A percentile compares a stretch with the other conserved stretches of the same genome.
phyloP scores from a whole-genome alignment of 2,113 vertebrate genomes.

The Triplophysa dalaica region DNA sequence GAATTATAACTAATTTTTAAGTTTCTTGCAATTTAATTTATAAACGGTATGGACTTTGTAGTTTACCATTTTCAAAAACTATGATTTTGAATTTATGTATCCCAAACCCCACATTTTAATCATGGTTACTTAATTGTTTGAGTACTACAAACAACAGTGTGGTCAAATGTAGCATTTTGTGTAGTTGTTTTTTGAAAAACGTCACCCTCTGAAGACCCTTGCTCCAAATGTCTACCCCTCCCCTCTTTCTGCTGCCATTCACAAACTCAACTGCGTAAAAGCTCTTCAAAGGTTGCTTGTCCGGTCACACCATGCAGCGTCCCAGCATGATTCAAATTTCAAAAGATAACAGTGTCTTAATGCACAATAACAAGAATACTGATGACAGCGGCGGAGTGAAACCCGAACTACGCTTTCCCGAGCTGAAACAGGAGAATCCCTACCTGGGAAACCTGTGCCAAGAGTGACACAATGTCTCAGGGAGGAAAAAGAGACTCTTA shows the following conservation, averaged over 20 bases:
- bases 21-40: too few relatives aligned
- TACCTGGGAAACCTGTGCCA: constrained; percentile 30
- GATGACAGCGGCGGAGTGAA: constrained; percentile 48
- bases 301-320: constrained; percentile 6
- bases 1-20: too few relatives aligned
- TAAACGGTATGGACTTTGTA: too few relatives aligned
- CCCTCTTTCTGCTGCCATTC: background rate
- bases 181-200: background rate
- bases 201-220: background rate
- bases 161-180: background rate
- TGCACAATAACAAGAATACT: constrained; percentile 45
- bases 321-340: constrained; percentile 60
- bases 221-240: background rate
- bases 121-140: too few relatives aligned
- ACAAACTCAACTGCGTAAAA: background rate
- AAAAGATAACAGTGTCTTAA: constrained; percentile 52
- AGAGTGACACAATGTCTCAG: constrained; percentile 33
- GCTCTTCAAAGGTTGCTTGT: background rate
- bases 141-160: too few relatives aligned
- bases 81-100: too few relatives aligned
- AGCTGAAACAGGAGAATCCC: constrained; percentile 44
- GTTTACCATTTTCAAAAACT: too few relatives aligned
- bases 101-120: too few relatives aligned
- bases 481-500: background rate
- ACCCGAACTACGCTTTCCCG: constrained; percentile 55